phyloP scores from a whole-genome alignment of 2,113 vertebrate genomes.

The Terrapene triunguis region DNA sequence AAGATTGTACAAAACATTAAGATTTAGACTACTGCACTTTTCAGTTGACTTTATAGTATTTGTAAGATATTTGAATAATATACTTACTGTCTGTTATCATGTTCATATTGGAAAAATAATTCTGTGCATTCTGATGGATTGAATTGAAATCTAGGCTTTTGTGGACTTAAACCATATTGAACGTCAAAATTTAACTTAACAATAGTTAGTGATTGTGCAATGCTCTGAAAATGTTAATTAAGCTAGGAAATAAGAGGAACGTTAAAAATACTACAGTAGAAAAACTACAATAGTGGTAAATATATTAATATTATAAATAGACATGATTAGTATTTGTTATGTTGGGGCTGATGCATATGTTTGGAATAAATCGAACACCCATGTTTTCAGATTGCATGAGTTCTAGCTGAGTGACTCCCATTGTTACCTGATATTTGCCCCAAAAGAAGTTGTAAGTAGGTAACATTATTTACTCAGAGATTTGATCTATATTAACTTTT shows the following conservation, averaged over 20 bases:
- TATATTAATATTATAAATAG: not conserved
- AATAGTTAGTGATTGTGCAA: not conserved
- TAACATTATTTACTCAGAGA: slow-evolving; percentile 36
- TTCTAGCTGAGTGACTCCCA: not conserved
- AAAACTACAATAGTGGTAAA: not conserved
- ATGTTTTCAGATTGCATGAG: not conserved
- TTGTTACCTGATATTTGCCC: not conserved
- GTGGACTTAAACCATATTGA: not conserved
- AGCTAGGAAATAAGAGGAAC: not conserved
- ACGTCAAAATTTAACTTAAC: not conserved
- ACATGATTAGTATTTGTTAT: not conserved
- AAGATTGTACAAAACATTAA: not conserved
- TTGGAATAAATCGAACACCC: not conserved
- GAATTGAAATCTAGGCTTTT: not conserved
- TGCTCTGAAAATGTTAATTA: not conserved
- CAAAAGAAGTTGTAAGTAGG: not conserved
- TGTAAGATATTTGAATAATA: not conserved
- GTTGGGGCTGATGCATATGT: not conserved
- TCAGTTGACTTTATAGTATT: not conserved
- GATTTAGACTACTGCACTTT: not conserved
- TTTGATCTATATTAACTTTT: slow-evolving; percentile 32
- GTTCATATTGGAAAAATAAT: not conserved
- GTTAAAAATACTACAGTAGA: not conserved
- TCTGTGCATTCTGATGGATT: not conserved
- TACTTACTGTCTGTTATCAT: not conserved